A percentile compares a stretch with the other conserved stretches of the same genome.
Evolutionary conservation across 53 echinoderm and acorn worm genomes (phyloP).

Genomic region (Hippasteria phrygiana): DNA sequence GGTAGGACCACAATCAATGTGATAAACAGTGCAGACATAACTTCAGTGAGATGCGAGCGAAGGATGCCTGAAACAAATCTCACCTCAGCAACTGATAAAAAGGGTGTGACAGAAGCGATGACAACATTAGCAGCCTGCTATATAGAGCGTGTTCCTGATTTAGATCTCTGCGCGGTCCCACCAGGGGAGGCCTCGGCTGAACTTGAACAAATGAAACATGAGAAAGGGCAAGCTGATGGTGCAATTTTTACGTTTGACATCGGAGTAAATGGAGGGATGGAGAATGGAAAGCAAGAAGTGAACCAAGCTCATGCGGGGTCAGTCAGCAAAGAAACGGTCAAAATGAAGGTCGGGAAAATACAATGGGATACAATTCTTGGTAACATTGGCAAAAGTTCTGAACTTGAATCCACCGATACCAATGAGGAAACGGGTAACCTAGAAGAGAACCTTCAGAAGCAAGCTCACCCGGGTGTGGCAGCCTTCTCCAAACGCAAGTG

Average conservation of each 20-base stretch:
- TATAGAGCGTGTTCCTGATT: constrained; percentile 60
- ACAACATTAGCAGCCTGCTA: constrained; percentile 68
- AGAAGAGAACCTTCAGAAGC: constrained; percentile 25
- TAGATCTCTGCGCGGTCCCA: constrained; percentile 68
- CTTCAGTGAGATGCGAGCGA: constrained; percentile 25
- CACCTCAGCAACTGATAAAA: background rate
- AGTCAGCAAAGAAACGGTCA: background rate
- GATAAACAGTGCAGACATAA: constrained; percentile 24
- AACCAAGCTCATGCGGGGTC: background rate
- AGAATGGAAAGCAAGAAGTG: background rate
- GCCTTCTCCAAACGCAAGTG: constrained; percentile 56
- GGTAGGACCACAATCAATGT: constrained; percentile 2
- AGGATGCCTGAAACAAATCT: background rate
- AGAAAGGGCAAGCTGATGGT: constrained; percentile 22
- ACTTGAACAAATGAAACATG: constrained; percentile 25
- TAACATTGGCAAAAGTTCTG: background rate
- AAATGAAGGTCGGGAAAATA: background rate
- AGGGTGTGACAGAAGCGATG: constrained; percentile 26
- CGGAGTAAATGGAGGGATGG: constrained; percentile 30
- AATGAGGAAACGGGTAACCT: background rate
- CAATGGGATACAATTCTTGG: background rate
- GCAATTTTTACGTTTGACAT: constrained; percentile 3
- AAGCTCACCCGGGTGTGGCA: background rate
- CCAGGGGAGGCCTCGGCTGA: constrained; percentile 44
- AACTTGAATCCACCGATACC: background rate